Conservation (phyloP, 2,888 invertebrate genomes). For the Cerastis rubricosa region DNA sequence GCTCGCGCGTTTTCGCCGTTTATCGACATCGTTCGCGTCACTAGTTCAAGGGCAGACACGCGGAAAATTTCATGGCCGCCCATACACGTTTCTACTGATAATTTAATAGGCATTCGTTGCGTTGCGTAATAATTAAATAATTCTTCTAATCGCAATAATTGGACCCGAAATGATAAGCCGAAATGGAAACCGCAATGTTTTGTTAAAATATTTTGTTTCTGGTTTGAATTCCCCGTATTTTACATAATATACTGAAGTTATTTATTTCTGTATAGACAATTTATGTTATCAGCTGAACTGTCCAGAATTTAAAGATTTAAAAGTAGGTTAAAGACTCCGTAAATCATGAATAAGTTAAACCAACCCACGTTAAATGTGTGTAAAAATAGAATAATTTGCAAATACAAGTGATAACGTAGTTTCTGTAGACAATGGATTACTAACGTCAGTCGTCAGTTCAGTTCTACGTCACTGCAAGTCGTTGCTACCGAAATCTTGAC, state of each 20-base stretch:
- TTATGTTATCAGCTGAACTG: background rate
- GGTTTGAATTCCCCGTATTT: slow-evolving; percentile 13
- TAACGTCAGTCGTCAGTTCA: slow-evolving; percentile 24
- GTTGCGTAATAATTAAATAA: slow-evolving; percentile 66
- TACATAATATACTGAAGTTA: background rate
- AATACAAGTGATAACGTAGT: slow-evolving; percentile 1
- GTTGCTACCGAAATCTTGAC: background rate
- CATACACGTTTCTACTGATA: slow-evolving; percentile 68
- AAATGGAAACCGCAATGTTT: slow-evolving; percentile 38
- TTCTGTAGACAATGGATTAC: slow-evolving; percentile 31
- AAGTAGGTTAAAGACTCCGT: background rate
- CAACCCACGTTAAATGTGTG: background rate
- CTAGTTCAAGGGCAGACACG: slow-evolving; percentile 79
- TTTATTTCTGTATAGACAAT: background rate
- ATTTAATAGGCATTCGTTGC: slow-evolving; percentile 56
- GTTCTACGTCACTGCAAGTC: slow-evolving; percentile 29
- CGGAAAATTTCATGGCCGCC: slow-evolving; percentile 73
- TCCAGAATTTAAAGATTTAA: background rate
- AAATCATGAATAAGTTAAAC: slow-evolving; percentile 6
- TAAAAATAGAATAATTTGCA: slow-evolving; percentile 25
- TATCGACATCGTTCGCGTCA: slow-evolving; percentile 67
- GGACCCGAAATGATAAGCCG: slow-evolving; percentile 55
- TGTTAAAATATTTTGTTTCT: slow-evolving; percentile 13
- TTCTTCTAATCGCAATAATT: slow-evolving; percentile 62
- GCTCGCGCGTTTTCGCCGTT: slow-evolving; percentile 46